Conservation (phyloP, 2,888 invertebrate species). For the Agrotis exclamationis region DNA sequence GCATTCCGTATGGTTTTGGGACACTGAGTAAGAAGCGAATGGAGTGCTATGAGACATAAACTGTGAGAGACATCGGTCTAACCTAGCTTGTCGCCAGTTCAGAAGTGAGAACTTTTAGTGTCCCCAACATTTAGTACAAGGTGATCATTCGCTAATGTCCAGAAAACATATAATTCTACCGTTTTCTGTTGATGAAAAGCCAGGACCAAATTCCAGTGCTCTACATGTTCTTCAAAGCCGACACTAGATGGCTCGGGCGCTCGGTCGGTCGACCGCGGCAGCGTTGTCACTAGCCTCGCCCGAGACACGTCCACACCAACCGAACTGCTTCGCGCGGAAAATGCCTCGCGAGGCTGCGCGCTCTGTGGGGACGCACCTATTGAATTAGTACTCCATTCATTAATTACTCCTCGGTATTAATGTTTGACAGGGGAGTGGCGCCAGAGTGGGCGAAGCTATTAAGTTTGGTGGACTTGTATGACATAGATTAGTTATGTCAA, state of each 20-base stretch:
- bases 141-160: not conserved
- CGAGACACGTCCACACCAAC: no score
- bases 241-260: no score
- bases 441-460: constrained; percentile 18
- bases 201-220: not conserved
- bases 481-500: constrained; percentile 18
- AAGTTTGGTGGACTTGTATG: constrained; percentile 19
- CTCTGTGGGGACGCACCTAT: no score
- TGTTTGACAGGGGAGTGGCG: constrained; percentile 26
- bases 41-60: constrained; percentile 5
- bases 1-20: constrained; percentile 70
- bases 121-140: not conserved
- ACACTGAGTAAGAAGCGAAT: constrained; percentile 8
- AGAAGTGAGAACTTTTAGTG: not conserved
- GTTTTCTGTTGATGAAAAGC: not conserved
- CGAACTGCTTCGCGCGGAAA: no score
- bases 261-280: no score
- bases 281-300: no score
- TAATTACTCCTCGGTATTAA: constrained; percentile 9
- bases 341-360: no score
- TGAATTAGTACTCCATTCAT: constrained; percentile 22
- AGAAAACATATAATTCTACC: not conserved
- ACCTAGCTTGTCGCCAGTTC: not conserved
- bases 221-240: no score
- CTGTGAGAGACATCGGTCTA: not conserved